phyloP scores from a whole-genome alignment of 2,888 invertebrate genomes.

The Acleris cristana region DNA sequence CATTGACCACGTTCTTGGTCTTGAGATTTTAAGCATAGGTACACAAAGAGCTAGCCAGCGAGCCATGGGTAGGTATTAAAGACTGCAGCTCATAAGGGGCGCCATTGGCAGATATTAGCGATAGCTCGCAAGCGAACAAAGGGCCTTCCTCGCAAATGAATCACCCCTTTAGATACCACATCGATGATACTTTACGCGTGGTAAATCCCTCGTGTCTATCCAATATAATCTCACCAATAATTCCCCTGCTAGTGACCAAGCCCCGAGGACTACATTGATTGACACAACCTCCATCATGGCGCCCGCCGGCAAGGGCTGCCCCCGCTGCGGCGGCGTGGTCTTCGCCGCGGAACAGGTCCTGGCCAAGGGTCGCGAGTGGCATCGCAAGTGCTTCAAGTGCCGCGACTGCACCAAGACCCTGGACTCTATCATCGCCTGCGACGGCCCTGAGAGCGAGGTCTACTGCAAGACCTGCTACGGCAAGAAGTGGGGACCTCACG shows the following conservation, averaged over 20 bases:
- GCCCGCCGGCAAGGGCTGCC: conserved; percentile 93
- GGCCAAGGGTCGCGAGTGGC: conserved; percentile 95
- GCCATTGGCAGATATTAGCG: no score
- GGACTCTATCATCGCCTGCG: conserved; percentile 97
- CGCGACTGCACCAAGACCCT: conserved; percentile 96
- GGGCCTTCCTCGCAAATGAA: no score
- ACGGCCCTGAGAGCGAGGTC: conserved; percentile 95
- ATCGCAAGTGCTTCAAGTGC: conserved; percentile 97
- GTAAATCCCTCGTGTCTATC: not conserved
- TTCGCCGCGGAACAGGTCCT: conserved; percentile 97
- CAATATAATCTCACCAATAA: not conserved
- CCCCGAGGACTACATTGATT: conserved; percentile 89
- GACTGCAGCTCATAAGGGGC: no score
- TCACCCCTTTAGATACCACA: not conserved
- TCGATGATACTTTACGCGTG: not conserved
- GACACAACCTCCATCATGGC: conserved; percentile 92
- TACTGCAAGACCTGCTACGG: conserved; percentile 99
- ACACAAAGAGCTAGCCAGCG: no score
- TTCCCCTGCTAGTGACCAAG: conserved; percentile 85
- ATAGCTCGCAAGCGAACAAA: no score
- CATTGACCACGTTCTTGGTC: no score
- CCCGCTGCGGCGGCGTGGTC: conserved; percentile 94
- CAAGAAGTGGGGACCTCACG: conserved; percentile 98
- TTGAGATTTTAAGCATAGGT: no score
- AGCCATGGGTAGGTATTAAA: no score